Conservation (phyloP, 2,888 invertebrate genomes). For the Sycophila texana region DNA sequence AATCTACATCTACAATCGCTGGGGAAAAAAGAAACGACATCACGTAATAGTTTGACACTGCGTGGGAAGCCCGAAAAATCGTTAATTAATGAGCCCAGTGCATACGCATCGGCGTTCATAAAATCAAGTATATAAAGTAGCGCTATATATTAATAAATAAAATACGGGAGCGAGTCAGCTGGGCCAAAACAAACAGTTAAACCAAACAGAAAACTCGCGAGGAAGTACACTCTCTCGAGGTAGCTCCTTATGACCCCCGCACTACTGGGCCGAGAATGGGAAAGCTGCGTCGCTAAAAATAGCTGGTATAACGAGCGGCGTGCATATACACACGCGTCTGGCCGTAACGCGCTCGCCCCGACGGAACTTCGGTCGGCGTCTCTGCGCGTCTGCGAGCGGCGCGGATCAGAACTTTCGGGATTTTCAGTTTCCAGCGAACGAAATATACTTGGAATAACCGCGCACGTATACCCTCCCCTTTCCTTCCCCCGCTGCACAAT, state of each 20-base stretch:
- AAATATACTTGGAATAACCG: not conserved
- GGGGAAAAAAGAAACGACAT: no score
- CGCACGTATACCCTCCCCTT: not conserved
- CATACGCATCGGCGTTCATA: not conserved
- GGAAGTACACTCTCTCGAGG: not conserved
- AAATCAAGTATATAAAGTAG: constrained; percentile 18
- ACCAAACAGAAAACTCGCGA: constrained; percentile 19
- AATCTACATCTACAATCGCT: no score
- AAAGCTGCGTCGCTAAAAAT: constrained; percentile 33
- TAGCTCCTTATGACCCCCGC: not conserved
- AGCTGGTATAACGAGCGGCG: constrained; percentile 29
- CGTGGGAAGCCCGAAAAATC: not conserved
- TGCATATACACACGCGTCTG: no score
- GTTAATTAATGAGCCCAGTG: no score
- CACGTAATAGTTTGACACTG: no score
- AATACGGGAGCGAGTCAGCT: not conserved
- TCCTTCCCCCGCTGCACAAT: not conserved
- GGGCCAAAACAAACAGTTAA: constrained; percentile 14
- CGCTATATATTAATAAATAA: constrained; percentile 27
- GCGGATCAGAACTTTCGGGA: constrained; percentile 41
- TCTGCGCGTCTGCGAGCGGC: no score
- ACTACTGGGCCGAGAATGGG: not conserved
- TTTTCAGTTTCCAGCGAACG: constrained; percentile 14
- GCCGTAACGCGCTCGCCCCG: constrained; percentile 17
- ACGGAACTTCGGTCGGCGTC: not conserved